Evolutionary conservation across 2,888 invertebrate species (phyloP), one percentile per base, ranked within the genome.

Genomic region (Arctia plantaginis): DNA sequence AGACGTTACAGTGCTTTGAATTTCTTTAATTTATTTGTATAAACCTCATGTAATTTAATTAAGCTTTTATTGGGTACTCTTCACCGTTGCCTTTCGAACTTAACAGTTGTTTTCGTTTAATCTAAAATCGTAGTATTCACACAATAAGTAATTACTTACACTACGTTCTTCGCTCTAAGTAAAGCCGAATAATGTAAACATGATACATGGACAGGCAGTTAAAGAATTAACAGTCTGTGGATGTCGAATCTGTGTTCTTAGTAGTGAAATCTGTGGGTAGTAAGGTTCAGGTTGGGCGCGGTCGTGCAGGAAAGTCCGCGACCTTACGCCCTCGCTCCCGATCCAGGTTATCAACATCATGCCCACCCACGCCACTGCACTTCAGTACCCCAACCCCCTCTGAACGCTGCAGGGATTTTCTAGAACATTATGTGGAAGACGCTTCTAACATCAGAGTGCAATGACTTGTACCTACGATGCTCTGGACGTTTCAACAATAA

Each of bases 261-360:
- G 82, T 86, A 86, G 85, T 85, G 84, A 81, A 81, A 85, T 77
- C 88, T 86, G 82, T 86, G 88, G 87, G 86, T 86, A 86, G 85
- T 83, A 79, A 84, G 85, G 88, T 87, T 86, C 87, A 87, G 87
- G 90, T 90, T 90, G 93, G 93, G 93, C 87, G 94, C 91, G 92
- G 92, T 93, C 91, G 91, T 91, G 92, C 90, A 83, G 86, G 85
- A 91, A 93, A 94, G 95, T 95, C 93, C 85, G 89, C 92, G 93
- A 94, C 94, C 94, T 92, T 94, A 82, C 90, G 89, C 87, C 93
- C 93, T 93, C 93, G 94, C 93, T 94, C 94, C 90, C 93, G 89
- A 94, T 95, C 92, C 95, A 93, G 95, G 95, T 94, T 95, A 95
- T 95, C 95, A 94, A 93, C 95, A 89, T 89, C 91, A 86, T 80